phyloP scores from a whole-genome alignment of 2,113 vertebrate species.

The Trematomus loennbergii region DNA sequence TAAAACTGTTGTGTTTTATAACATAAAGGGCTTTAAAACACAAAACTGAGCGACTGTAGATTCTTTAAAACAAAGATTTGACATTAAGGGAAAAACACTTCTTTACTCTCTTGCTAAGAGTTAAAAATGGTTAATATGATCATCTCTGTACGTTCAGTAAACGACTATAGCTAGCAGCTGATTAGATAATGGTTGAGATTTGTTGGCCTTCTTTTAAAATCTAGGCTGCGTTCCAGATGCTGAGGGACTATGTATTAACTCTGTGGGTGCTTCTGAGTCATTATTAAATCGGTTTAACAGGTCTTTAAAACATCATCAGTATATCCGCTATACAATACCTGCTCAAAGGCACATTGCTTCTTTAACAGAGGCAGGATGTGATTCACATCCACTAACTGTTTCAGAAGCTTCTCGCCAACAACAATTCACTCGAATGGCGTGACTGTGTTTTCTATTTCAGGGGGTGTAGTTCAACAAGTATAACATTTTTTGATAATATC shows the following conservation, averaged over 20 bases:
- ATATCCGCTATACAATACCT: conserved; percentile 36
- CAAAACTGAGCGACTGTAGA: not conserved
- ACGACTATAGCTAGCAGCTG: not conserved
- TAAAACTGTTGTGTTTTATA: not conserved
- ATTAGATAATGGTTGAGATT: not conserved
- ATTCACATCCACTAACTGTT: not conserved
- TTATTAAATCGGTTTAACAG: conserved; percentile 58
- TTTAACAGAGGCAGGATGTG: conserved; percentile 51
- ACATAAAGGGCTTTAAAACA: not conserved
- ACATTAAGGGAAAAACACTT: not conserved
- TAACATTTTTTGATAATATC: not conserved
- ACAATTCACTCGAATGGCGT: not conserved
- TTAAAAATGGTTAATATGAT: not conserved
- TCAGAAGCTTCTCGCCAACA: not conserved
- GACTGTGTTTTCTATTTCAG: not conserved
- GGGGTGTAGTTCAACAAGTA: not conserved
- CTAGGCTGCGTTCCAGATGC: conserved; percentile 46
- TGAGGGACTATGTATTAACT: conserved; percentile 57
- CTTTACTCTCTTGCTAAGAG: not conserved
- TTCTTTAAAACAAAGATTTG: not conserved
- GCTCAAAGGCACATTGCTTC: conserved; percentile 41
- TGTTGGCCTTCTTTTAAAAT: conserved; percentile 39
- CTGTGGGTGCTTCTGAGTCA: conserved; percentile 60
- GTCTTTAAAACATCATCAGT: conserved; percentile 61
- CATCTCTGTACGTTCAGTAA: not conserved